phyloP scores from a whole-genome alignment of 1,140 invertebrate genomes.

The Diorhabda sublineata region DNA sequence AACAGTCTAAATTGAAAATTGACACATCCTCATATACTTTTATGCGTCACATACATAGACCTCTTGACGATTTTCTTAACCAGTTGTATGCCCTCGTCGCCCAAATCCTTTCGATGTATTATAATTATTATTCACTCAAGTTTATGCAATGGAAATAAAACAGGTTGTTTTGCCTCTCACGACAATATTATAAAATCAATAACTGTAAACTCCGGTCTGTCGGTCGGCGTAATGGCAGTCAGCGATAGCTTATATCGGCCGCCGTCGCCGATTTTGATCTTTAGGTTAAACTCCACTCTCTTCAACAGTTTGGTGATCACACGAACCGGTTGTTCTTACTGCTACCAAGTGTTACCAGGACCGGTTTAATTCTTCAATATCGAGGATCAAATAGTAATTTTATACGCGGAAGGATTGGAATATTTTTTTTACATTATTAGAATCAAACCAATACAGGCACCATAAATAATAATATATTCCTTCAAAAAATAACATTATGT shows the following conservation, averaged over 20 bases:
- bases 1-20: too few species aligned
- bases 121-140: background rate
- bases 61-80: too few species aligned
- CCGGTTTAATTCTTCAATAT: background rate
- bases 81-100: too few species aligned
- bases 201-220: slow-evolving; percentile 5
- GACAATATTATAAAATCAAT: slow-evolving; percentile 12
- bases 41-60: too few species aligned
- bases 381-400: too few species aligned
- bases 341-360: background rate
- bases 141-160: slow-evolving; percentile 7
- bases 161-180: slow-evolving; percentile 10
- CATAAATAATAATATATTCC: too few species aligned
- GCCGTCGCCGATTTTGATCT: slow-evolving; percentile 1
- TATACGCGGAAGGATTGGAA: too few species aligned
- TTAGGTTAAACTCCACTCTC: slow-evolving; percentile 2
- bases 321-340: background rate
- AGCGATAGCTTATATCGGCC: background rate
- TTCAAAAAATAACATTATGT: too few species aligned
- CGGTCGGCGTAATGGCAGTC: background rate
- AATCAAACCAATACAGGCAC: too few species aligned
- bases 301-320: background rate
- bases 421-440: too few species aligned
- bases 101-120: background rate
- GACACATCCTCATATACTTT: too few species aligned